phyloP scores from a whole-genome alignment of 1,140 invertebrate species.

The Calycopis cecrops region DNA sequence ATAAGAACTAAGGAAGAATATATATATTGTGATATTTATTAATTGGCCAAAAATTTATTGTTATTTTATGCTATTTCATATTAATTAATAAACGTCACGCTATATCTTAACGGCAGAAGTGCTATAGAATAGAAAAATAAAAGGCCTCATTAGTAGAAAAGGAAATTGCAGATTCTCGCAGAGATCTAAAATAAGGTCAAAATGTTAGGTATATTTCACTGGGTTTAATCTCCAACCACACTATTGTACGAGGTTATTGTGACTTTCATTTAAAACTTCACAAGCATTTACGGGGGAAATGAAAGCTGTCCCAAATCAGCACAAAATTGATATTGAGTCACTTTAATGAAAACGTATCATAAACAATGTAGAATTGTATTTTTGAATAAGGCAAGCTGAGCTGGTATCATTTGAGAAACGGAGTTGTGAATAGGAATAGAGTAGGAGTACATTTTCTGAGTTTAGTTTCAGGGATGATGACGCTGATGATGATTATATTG shows the following conservation, averaged over 20 bases:
- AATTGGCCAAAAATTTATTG: no score
- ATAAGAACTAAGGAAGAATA: no score
- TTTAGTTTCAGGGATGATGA: no score
- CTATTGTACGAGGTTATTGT: constrained; percentile 40
- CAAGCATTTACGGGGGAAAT: constrained; percentile 10
- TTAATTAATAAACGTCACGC: neutral
- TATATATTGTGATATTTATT: no score
- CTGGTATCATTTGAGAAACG: no score
- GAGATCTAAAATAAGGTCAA: constrained; percentile 68
- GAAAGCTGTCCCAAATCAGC: constrained; percentile 8
- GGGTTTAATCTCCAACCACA: constrained; percentile 39
- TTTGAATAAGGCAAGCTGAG: neutral
- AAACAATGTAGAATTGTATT: constrained; percentile 7
- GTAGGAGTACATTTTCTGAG: no score
- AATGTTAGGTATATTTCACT: constrained; percentile 53
- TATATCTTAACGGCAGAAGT: constrained; percentile 21
- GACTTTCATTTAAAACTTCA: constrained; percentile 16
- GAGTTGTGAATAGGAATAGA: no score
- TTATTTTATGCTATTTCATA: no score
- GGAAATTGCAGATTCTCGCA: constrained; percentile 67
- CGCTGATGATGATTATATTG: no score
- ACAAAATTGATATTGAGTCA: constrained; percentile 10
- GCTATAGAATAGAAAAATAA: constrained; percentile 54
- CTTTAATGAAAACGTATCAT: constrained; percentile 5
- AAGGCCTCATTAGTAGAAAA: constrained; percentile 69